Evolutionary conservation across 2,797 vertebrate species (phyloP), one percentile per base, ranked within the genome.

Genomic region (Falco biarmicus): DNA sequence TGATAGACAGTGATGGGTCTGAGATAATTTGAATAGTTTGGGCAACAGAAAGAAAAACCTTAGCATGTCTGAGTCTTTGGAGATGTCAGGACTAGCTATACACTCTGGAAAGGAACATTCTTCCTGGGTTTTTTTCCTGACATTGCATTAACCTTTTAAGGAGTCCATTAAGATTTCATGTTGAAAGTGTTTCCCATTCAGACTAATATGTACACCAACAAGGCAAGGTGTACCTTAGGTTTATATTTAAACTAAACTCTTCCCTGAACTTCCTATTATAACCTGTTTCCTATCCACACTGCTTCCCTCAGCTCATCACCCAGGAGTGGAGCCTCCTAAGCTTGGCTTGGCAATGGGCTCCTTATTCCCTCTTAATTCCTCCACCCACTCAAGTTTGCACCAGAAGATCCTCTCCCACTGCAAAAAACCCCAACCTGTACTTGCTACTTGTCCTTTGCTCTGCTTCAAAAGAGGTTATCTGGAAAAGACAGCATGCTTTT

Each of bases 21-120:
- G 47, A 93, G 85, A 66, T 39, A 78, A 88, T 71, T 50, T 84
- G 43, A 94, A 90, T 63, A 86, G 19, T 88, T 73, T 51, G 43
- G 77, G 54, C 37, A 86, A 56, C 17, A 69, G 54, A 64, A 80
- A 65, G 31, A 64, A 90, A 89, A 84, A 31, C 5, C 31, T 66
- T 51, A 68, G 13, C 2, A 1, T 68, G 28, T 78, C 19, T 3
- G 2, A 84, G 32, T 54, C 66, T 84, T 79, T 79, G 37, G 54
- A 84, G 29, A 31, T 71, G 43, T 86, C 0, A 0, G 29, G 47
- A 34, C 45, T 53, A 60, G 25, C 15, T 37, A 13, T 37, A n/a
- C 7, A 16, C 5, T n/a, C 34, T 87, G 70, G 51, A 87, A 92
- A n/a, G 34, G 20, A 82, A 82, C 47, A 37, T 14, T 86, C 21